Percentiles rank a stretch among this genome's conserved stretches.
Evolutionary conservation across 2,113 vertebrate genomes (phyloP).

Genomic region (Varanus komodoensis): DNA sequence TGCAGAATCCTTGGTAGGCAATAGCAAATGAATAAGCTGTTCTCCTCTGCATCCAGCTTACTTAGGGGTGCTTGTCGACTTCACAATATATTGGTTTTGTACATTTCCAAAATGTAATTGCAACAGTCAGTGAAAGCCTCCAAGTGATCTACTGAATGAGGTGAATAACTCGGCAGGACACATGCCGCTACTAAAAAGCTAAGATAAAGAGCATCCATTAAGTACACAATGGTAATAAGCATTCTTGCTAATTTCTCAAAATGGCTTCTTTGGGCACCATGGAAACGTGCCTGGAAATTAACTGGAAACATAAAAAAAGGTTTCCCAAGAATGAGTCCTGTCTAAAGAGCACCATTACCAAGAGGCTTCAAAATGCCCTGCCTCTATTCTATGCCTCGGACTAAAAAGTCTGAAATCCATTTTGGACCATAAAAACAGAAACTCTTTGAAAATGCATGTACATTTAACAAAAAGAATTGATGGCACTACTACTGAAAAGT

Average conservation of each 20-base stretch:
- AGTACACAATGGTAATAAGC: background rate
- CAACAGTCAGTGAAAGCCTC: slow-evolving; percentile 11
- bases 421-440: background rate
- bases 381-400: background rate
- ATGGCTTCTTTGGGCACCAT: background rate
- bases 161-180: background rate
- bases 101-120: slow-evolving; percentile 24
- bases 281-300: background rate
- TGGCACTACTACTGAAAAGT: background rate
- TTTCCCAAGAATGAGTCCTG: background rate
- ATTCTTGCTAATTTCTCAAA: slow-evolving; percentile 11
- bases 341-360: background rate
- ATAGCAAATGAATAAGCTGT: background rate
- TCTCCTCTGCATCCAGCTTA: background rate
- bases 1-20: background rate
- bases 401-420: background rate
- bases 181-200: slow-evolving; percentile 12
- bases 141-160: background rate
- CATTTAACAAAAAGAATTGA: background rate
- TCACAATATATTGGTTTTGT: slow-evolving; percentile 2
- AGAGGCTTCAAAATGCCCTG: background rate
- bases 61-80: background rate
- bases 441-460: background rate
- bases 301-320: background rate
- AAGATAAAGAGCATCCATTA: slow-evolving; percentile 23